phyloP scores from a whole-genome alignment of 23 tunicate species.

The Halocynthia aurantium region DNA sequence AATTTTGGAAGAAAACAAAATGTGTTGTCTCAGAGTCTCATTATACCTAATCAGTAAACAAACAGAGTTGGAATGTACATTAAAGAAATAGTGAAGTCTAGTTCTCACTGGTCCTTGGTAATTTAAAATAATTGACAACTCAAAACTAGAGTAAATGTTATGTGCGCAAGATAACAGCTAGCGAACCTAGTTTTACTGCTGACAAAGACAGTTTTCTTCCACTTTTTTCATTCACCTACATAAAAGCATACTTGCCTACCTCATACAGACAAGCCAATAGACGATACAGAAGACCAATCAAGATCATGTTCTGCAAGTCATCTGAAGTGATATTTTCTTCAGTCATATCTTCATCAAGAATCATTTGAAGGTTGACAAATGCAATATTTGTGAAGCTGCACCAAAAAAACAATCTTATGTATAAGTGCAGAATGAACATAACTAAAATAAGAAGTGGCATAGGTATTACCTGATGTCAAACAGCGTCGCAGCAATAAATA shows the following conservation, averaged over 20 bases:
- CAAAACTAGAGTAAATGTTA: too few species aligned
- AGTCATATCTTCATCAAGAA: constrained; percentile 16
- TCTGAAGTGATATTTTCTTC: constrained; percentile 18
- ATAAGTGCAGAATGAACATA: too few species aligned
- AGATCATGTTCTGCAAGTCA: constrained; percentile 28
- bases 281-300: constrained; percentile 31
- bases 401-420: neutral
- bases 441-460: neutral
- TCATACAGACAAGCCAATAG: constrained; percentile 34
- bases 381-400: constrained; percentile 6
- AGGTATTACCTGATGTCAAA: constrained; percentile 11
- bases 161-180: too few species aligned
- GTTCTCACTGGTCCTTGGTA: too few species aligned
- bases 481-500: neutral
- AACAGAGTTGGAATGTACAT: too few species aligned
- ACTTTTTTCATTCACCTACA: too few species aligned
- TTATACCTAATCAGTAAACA: too few species aligned
- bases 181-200: too few species aligned
- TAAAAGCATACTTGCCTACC: constrained; percentile 7
- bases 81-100: too few species aligned
- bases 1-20: neutral
- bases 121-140: too few species aligned
- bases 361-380: neutral
- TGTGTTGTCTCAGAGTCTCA: neutral
- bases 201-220: too few species aligned